Evolutionary conservation across 2,113 vertebrate species (phyloP), one percentile per base, ranked within the genome.

Genomic region (Hemiprocne comata): DNA sequence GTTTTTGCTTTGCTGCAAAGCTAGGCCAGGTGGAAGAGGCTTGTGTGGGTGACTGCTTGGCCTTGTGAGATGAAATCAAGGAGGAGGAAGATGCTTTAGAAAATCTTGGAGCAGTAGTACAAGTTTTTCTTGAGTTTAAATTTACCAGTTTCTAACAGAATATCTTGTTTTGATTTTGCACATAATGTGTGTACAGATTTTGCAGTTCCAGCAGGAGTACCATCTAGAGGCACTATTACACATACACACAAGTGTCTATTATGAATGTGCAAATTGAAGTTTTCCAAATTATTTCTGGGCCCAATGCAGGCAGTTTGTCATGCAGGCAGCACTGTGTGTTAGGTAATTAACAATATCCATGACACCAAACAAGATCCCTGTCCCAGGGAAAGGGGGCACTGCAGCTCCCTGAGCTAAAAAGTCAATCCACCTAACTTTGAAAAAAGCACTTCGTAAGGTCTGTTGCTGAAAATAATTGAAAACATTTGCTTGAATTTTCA

Each of bases 401-500:
- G 70, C 54, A 57, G 40, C 18, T 46, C 40, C 51, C 66, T 9
- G 13, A 25, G 51, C 23, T 17, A 17, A 54, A 29, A 85, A 87
- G 16, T 42, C 57, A 16, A 1, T 33, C 61, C 67, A 71, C 29
- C n/a, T 36, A 1, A 24, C 46, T 21, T 31, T 13, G 58, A 40
- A 64, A 36, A 64, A 36, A 44, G 6, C 18, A 18, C 20, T 70
- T 74, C 4, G 2, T 60, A 21, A 20, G 36, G 16, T 34, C 28
- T 50, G n/a, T 29, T 70, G n/a, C 83, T 57, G 50, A 54, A 75
- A 81, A 74, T 17, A 78, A 38, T 8, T 26, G 40, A 17, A 42
- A 70, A 67, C 40, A 53, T 92, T 90, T 86, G 67, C 55, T 34
- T 84, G 67, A 44, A 91, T 95, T 95, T 90, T 40, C 89, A 15